Conservation (phyloP, 1,140 invertebrate species). For the Anadara kagoshimensis region DNA sequence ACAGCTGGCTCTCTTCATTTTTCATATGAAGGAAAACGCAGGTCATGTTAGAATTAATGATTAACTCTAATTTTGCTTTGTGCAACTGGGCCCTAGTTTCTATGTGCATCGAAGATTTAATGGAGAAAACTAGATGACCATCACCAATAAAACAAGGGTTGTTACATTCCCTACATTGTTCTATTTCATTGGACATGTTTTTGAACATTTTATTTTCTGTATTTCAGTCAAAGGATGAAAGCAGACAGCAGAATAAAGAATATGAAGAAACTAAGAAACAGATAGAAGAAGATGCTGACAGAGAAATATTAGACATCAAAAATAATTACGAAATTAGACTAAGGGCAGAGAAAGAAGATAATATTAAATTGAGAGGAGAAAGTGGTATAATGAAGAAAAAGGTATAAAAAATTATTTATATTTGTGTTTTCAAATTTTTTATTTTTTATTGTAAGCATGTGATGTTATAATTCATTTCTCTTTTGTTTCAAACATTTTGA, state of each 20-base stretch:
- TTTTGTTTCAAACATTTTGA: not conserved
- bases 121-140: too few relatives aligned
- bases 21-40: too few relatives aligned
- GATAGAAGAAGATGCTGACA: constrained; percentile 89
- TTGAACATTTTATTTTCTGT: not conserved
- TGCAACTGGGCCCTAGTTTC: too few relatives aligned
- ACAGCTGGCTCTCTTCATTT: too few relatives aligned
- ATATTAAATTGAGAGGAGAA: constrained; percentile 84
- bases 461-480: not conserved
- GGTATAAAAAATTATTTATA: constrained; percentile 44
- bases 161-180: not conserved
- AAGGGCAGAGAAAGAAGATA: constrained; percentile 85
- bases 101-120: too few relatives aligned
- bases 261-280: constrained; percentile 85
- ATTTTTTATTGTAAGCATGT: not conserved
- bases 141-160: too few relatives aligned
- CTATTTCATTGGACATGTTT: too few relatives aligned
- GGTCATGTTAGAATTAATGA: too few relatives aligned
- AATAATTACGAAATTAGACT: constrained; percentile 84
- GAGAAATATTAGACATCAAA: constrained; percentile 84
- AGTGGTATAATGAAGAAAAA: constrained; percentile 89
- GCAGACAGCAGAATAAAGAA: constrained; percentile 74
- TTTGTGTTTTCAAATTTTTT: not conserved
- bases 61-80: too few relatives aligned
- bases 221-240: constrained; percentile 67